Conservation (phyloP, 1,140 invertebrate genomes). For the Neodiprion pinetum region DNA sequence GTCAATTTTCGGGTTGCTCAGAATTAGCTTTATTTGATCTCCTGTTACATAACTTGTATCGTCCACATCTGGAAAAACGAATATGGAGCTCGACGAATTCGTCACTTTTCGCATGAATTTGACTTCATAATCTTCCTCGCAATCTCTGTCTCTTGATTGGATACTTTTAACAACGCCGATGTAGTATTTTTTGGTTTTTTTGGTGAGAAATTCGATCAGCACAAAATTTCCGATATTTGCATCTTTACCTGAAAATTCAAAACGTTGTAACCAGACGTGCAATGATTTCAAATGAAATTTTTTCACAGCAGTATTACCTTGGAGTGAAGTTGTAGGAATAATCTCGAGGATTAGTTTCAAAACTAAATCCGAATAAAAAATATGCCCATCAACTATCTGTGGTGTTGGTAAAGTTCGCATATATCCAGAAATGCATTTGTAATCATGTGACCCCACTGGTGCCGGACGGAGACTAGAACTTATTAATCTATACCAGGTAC, state of each 20-base stretch:
- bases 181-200: background rate
- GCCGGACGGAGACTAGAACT: background rate
- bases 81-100: background rate
- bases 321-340: background rate
- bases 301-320: background rate
- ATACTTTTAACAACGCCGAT: constrained; percentile 7
- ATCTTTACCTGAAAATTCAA: background rate
- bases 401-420: background rate
- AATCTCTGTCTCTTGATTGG: background rate
- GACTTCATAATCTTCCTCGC: background rate
- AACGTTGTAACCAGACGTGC: background rate
- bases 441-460: background rate
- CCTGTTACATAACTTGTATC: background rate
- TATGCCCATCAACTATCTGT: background rate
- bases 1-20: background rate
- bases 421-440: constrained; percentile 1
- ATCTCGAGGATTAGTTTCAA: background rate
- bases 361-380: constrained; percentile 2
- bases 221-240: background rate
- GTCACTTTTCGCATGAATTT: background rate
- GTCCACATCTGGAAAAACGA: constrained; percentile 4
- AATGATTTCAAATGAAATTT: background rate
- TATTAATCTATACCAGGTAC: constrained; percentile 11
- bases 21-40: constrained; percentile 1
- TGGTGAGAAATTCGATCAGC: background rate